These are phyloP conservation scores for Thymelicus sylvestris DNA, from an alignment of 2,888 invertebrate species.

Conservation along the genomic window DNA sequence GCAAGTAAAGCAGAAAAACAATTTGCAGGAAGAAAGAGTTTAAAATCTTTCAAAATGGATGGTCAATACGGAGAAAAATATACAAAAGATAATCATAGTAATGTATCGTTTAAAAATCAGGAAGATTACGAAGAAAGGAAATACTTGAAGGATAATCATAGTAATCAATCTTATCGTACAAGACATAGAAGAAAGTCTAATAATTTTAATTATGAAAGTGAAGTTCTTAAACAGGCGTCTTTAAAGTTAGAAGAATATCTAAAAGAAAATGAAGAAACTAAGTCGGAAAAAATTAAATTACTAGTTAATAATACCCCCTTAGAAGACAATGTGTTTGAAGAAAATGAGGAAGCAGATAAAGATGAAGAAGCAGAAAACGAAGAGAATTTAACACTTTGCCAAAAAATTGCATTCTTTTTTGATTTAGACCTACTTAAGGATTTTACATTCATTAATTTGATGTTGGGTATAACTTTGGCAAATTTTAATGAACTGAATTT, in stretches of 20 bases:
- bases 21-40: slow-evolving; percentile 65
- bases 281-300: slow-evolving; percentile 63
- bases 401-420: slow-evolving; percentile 87
- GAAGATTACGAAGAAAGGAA: slow-evolving; percentile 75
- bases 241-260: slow-evolving; percentile 80
- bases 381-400: slow-evolving; percentile 69
- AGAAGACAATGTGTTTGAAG: slow-evolving; percentile 63
- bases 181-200: slow-evolving; percentile 76
- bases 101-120: slow-evolving; percentile 67
- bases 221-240: slow-evolving; percentile 83
- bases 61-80: slow-evolving; percentile 73
- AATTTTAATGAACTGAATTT: slow-evolving; percentile 90
- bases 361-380: slow-evolving; percentile 52
- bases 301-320: slow-evolving; percentile 59
- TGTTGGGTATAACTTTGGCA: slow-evolving; percentile 89
- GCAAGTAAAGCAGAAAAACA: slow-evolving; percentile 72
- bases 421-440: slow-evolving; percentile 89
- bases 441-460: slow-evolving; percentile 88
- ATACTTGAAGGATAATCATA: slow-evolving; percentile 76
- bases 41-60: slow-evolving; percentile 75
- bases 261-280: slow-evolving; percentile 65
- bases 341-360: slow-evolving; percentile 48
- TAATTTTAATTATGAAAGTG: slow-evolving; percentile 85
- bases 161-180: slow-evolving; percentile 71
- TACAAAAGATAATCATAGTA: slow-evolving; percentile 72